These are phyloP conservation scores for Meta bourneti DNA, from an alignment of 2,888 invertebrate species.

Conservation along the genomic window DNA sequence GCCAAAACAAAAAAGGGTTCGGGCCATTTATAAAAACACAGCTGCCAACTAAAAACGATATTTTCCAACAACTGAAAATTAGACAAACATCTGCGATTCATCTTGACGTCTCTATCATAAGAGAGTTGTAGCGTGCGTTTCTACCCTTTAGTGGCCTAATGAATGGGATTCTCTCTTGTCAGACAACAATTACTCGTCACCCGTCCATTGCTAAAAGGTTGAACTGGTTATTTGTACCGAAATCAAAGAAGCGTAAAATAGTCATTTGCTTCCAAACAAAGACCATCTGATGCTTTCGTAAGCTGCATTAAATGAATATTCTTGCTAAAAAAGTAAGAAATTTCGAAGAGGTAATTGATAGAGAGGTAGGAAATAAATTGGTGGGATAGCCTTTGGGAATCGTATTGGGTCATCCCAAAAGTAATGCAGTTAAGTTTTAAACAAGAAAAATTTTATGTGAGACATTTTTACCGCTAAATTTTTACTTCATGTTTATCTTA, in stretches of 20 bases:
- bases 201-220: not conserved
- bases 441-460: too few species aligned
- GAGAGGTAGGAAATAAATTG: too few species aligned
- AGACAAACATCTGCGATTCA: constrained; percentile 35
- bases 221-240: constrained; percentile 30
- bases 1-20: constrained; percentile 11
- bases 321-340: not conserved
- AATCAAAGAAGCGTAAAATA: not conserved
- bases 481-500: too few species aligned
- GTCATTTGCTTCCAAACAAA: constrained; percentile 33
- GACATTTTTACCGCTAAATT: too few species aligned
- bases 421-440: too few species aligned
- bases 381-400: too few species aligned
- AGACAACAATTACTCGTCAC: constrained; percentile 32
- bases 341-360: not conserved
- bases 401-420: too few species aligned
- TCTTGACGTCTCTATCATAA: constrained; percentile 51
- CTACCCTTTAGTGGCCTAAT: constrained; percentile 10
- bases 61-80: not conserved
- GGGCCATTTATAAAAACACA: not conserved
- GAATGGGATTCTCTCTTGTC: constrained; percentile 35
- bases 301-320: constrained; percentile 21
- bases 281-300: constrained; percentile 3
- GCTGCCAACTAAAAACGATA: constrained; percentile 6
- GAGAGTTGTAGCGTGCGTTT: constrained; percentile 6